These are phyloP conservation scores for Sander lucioperca DNA, from an alignment of 2,113 vertebrate genomes.

Conservation along the genomic window DNA sequence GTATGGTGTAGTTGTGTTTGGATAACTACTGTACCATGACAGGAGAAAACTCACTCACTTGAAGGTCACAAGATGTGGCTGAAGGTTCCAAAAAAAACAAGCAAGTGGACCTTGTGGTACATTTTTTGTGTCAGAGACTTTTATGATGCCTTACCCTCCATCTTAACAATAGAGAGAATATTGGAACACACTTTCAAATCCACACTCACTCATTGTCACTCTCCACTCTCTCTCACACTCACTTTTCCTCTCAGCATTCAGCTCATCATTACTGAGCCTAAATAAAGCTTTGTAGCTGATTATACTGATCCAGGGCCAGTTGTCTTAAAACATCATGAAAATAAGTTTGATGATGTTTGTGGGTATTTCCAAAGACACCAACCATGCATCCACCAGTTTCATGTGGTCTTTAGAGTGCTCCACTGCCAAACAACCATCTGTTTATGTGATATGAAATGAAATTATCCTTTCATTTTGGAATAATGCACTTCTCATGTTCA, in stretches of 20 bases:
- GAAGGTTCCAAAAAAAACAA: background rate
- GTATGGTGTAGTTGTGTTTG: background rate
- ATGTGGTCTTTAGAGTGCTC: conserved; percentile 25
- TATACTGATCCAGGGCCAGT: background rate
- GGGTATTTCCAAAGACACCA: conserved; percentile 12
- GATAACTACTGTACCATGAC: background rate
- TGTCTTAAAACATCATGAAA: background rate
- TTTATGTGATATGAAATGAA: conserved; percentile 31
- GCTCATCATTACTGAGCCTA: background rate
- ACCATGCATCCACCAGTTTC: conserved; percentile 13
- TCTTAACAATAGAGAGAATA: background rate
- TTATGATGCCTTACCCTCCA: background rate
- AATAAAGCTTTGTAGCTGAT: background rate
- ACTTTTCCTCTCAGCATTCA: background rate
- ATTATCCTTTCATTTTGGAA: conserved; percentile 36
- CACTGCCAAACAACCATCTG: conserved; percentile 43
- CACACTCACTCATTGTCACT: background rate
- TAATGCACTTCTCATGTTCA: conserved; percentile 28
- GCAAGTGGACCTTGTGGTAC: background rate
- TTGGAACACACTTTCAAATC: no score
- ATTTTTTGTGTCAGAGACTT: background rate
- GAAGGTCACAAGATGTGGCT: background rate
- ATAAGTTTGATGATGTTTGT: background rate
- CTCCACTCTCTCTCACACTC: conserved; percentile 1
- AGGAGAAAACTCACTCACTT: background rate